phyloP scores from a whole-genome alignment of 2,113 vertebrate genomes.

The Hippocampus comes region DNA sequence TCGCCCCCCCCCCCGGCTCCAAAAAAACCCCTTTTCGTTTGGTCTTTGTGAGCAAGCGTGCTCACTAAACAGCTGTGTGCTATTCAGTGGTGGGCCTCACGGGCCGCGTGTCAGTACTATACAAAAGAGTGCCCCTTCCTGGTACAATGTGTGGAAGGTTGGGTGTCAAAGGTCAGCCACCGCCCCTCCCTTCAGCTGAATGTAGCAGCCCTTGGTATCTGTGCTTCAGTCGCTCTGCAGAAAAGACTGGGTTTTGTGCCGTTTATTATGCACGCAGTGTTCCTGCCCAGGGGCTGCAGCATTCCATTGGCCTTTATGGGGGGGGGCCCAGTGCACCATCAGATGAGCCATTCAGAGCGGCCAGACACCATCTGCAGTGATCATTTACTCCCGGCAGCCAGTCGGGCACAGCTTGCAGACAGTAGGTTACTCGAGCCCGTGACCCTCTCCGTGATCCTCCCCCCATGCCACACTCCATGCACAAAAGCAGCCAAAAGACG shows the following conservation, averaged over 20 bases:
- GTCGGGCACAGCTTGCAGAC: slow-evolving; percentile 56
- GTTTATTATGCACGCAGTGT: slow-evolving; percentile 66
- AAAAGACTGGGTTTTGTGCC: slow-evolving; percentile 57
- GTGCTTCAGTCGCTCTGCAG: slow-evolving; percentile 52
- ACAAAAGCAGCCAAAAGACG: slow-evolving; percentile 18
- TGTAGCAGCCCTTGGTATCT: slow-evolving; percentile 53
- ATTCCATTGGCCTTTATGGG: slow-evolving; percentile 69
- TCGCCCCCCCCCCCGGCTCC: slow-evolving; percentile 1
- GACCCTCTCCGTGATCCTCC: slow-evolving; percentile 21
- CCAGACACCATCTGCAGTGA: slow-evolving; percentile 71
- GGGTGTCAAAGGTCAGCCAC: slow-evolving; percentile 67
- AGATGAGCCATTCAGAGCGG: slow-evolving; percentile 68
- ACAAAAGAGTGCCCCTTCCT: slow-evolving; percentile 65
- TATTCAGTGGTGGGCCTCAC: slow-evolving; percentile 65
- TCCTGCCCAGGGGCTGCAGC: slow-evolving; percentile 54
- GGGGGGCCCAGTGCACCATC: slow-evolving; percentile 55
- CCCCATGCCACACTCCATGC: not conserved
- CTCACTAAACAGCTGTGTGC: slow-evolving; percentile 71
- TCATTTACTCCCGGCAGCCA: slow-evolving; percentile 61
- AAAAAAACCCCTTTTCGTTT: slow-evolving; percentile 46
- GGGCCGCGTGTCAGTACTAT: slow-evolving; percentile 65
- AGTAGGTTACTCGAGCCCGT: slow-evolving; percentile 34
- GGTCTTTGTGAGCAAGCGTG: slow-evolving; percentile 65
- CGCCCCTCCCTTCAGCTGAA: slow-evolving; percentile 45
- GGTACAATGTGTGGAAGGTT: slow-evolving; percentile 65